Conservation (phyloP, 2,797 vertebrate species). For the Meriones psammophilus region DNA sequence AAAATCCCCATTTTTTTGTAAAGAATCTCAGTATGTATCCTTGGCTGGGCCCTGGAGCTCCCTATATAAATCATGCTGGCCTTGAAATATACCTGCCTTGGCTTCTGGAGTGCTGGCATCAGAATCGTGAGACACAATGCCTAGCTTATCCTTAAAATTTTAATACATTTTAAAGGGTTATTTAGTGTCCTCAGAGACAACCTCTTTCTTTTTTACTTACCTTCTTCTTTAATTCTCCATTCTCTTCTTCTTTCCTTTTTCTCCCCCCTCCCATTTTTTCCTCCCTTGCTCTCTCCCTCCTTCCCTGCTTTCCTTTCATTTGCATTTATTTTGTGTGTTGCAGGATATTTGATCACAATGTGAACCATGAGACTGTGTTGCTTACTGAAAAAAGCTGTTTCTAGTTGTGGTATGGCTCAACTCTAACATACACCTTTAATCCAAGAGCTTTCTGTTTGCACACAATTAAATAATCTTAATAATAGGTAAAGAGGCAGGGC, state of each 20-base stretch:
- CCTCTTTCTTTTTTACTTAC: not conserved
- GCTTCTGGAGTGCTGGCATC: not conserved
- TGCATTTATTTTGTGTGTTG: too few species aligned
- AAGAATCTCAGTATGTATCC: too few species aligned
- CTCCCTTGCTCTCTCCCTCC: not conserved
- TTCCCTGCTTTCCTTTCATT: not conserved
- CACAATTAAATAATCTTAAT: too few species aligned
- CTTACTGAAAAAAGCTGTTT: too few species aligned
- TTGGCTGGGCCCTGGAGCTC: not conserved
- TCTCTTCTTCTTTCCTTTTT: not conserved
- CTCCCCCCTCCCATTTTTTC: accelerated
- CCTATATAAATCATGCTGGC: not conserved
- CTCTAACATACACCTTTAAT: too few species aligned
- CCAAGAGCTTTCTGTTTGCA: too few species aligned
- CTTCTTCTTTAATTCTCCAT: not conserved
- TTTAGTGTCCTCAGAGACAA: not conserved
- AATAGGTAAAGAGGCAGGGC: too few species aligned
- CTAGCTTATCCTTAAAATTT: not conserved
- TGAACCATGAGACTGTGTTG: too few species aligned
- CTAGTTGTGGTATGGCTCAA: too few species aligned
- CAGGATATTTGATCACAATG: too few species aligned
- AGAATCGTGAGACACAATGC: not conserved
- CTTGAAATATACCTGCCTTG: not conserved
- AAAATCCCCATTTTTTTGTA: not conserved
- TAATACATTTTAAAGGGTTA: not conserved